Evolutionary conservation across 92 coral and sea anemone genomes (phyloP).

Genomic region (Parazoanthus swiftii): DNA sequence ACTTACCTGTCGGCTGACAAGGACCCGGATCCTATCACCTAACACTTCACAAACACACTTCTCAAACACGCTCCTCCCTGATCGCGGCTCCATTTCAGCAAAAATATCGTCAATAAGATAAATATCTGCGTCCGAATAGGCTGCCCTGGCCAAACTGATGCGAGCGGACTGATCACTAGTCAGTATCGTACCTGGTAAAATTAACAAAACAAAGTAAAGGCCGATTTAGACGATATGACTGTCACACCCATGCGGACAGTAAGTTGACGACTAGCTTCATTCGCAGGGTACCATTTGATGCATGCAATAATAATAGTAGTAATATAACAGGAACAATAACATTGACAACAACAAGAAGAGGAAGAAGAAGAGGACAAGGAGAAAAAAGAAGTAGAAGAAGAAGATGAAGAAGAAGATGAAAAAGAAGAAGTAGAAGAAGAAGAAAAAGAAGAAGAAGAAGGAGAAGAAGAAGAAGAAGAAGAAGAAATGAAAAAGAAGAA

Average conservation of each 20-base stretch:
- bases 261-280: no score
- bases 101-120: conserved; percentile 82
- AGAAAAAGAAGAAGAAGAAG: no score
- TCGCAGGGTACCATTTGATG: no score
- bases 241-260: neutral
- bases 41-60: conserved; percentile 81
- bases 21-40: conserved; percentile 67
- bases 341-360: no score
- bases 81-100: conserved; percentile 60
- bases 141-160: conserved; percentile 79
- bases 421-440: no score
- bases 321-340: no score
- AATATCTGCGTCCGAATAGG: conserved; percentile 83
- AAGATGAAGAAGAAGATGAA: no score
- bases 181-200: conserved; percentile 48
- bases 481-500: no score
- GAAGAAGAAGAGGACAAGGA: no score
- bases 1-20: conserved; percentile 70
- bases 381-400: no score
- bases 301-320: no score
- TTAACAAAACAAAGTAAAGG: neutral
- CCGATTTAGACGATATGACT: neutral
- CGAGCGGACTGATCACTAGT: conserved; percentile 79
- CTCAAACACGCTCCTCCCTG: conserved; percentile 78
- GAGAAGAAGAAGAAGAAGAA: no score